Percentiles rank a stretch among this genome's conserved stretches.
Conservation (phyloP, 2,888 invertebrate species). For the Dicranocentrus wangi region DNA sequence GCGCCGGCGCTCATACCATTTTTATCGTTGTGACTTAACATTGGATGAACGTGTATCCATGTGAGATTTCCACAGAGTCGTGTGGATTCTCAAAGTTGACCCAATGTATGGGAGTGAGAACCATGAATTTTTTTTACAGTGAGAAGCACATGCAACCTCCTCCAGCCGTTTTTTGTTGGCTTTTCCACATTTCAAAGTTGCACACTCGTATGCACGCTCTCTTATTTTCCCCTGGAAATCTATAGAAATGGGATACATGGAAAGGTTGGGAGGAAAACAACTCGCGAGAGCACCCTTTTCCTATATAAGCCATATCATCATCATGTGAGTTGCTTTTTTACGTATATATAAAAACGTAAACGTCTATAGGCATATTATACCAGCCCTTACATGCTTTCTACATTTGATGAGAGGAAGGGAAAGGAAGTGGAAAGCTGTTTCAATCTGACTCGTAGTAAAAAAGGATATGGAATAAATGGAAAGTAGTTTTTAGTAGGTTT, state of each 20-base stretch:
- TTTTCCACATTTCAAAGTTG: conserved; percentile 31
- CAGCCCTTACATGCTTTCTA: conserved; percentile 27
- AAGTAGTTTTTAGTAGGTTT: conserved; percentile 45
- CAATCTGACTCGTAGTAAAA: conserved; percentile 36
- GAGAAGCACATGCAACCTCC: conserved; percentile 45
- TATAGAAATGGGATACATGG: conserved; percentile 10
- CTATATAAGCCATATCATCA: no score
- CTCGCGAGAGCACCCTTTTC: not conserved
- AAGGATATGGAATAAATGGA: conserved; percentile 52
- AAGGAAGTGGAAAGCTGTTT: conserved; percentile 53
- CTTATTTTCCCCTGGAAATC: conserved; percentile 6
- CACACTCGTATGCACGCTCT: not conserved
- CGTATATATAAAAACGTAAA: conserved; percentile 11
- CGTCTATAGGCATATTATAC: conserved; percentile 9
- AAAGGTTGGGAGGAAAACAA: conserved; percentile 13
- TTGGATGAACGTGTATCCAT: conserved; percentile 24
- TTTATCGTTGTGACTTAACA: conserved; percentile 11
- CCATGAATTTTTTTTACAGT: not conserved
- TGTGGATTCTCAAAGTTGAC: conserved; percentile 4
- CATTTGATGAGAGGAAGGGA: conserved; percentile 37
- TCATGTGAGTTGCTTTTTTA: not conserved
- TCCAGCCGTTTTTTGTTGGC: conserved; percentile 16
- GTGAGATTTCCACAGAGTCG: conserved; percentile 19
- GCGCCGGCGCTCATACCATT: conserved; percentile 42
- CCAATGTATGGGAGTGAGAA: not conserved